Conservation (phyloP, 2,113 vertebrate genomes). For the Isichthys henryi region DNA sequence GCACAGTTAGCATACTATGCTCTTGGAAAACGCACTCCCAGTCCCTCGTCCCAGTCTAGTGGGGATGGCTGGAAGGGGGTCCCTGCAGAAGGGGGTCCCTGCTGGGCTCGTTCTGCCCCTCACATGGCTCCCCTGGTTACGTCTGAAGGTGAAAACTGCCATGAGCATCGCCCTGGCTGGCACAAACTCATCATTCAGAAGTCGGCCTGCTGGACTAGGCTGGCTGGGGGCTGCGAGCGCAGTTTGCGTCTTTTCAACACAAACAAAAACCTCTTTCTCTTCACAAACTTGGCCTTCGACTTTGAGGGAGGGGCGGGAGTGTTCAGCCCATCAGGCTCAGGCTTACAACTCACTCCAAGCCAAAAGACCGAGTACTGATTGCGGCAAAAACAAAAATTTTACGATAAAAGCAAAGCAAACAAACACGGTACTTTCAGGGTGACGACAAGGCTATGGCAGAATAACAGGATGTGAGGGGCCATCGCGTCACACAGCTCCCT, state of each 20-base stretch:
- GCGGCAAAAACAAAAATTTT: background rate
- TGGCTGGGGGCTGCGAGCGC: no score
- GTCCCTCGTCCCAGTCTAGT: background rate
- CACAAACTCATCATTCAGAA: background rate
- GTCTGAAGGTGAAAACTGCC: background rate
- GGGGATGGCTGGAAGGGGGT: background rate
- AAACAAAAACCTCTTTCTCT: conserved; percentile 7
- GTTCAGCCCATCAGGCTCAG: background rate
- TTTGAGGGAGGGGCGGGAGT: background rate
- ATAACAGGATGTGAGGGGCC: background rate
- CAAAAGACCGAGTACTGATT: background rate
- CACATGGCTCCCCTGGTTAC: background rate
- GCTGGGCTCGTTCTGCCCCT: background rate
- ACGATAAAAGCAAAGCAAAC: background rate
- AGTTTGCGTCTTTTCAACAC: background rate
- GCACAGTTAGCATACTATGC: background rate
- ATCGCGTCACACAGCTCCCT: background rate
- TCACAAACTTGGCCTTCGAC: background rate
- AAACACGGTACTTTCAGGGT: background rate
- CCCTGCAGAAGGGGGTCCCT: background rate
- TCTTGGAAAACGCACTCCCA: background rate
- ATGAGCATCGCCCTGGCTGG: background rate
- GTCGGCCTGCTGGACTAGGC: background rate
- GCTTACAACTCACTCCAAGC: background rate
- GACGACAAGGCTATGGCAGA: background rate